phyloP scores from a whole-genome alignment of 1,140 invertebrate genomes.

The Wasmannia auropunctata region DNA sequence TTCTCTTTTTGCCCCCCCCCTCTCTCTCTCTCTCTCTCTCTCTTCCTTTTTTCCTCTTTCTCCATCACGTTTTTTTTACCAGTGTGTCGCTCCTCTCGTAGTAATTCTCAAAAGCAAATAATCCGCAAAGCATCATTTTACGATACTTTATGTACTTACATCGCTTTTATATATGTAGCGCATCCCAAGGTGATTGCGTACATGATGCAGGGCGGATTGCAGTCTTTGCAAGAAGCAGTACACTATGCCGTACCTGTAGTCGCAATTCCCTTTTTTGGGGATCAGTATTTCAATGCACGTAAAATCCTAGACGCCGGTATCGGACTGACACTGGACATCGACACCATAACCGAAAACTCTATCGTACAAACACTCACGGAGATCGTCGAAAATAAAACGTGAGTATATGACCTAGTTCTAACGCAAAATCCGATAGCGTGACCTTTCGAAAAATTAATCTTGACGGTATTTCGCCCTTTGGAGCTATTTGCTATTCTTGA shows the following conservation, averaged over 20 bases:
- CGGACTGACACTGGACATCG: conserved; percentile 78
- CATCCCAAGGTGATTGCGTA: conserved; percentile 85
- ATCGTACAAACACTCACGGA: conserved; percentile 73
- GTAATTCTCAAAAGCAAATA: conserved; percentile 29
- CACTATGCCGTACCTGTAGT: conserved; percentile 86
- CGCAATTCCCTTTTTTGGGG: conserved; percentile 85
- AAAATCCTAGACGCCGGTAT: conserved; percentile 80
- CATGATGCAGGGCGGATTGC: conserved; percentile 87
- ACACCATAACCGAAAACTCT: conserved; percentile 75
- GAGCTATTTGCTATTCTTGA: neutral
- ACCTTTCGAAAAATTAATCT: conserved; percentile 45
- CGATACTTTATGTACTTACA: conserved; percentile 40
- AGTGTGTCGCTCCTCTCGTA: neutral
- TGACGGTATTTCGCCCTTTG: neutral
- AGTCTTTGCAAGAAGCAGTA: conserved; percentile 86
- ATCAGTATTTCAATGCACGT: conserved; percentile 83
- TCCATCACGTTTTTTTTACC: neutral
- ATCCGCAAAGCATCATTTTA: conserved; percentile 36
- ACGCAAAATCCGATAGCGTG: neutral
- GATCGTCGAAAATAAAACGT: conserved; percentile 79
- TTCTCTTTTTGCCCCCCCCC: neutral
- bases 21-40: neutral
- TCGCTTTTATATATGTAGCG: conserved; percentile 78
- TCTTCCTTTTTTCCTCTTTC: neutral
- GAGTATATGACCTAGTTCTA: conserved; percentile 50